Base-by-base conservation (phyloP, 2,113 vertebrate species). In the Aplodontia rufa region DNA sequence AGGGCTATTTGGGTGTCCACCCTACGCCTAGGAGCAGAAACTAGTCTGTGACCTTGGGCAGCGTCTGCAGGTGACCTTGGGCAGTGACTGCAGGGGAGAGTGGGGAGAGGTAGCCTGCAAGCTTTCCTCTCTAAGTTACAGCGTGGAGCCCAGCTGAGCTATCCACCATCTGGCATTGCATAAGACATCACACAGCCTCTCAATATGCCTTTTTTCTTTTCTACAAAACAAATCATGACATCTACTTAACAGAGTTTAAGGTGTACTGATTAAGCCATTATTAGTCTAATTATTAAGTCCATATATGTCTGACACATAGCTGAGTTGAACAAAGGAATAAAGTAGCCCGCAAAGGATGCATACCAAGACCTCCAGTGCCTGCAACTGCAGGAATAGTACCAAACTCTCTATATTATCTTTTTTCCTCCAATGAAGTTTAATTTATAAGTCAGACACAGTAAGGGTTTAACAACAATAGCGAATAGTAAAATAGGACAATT, bases 51-150 rank as follows among this genome's bases (percentile, higher is more conserved):
- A 68, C 60, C 60, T 53, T 19, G 14, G 24, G n/a, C n/a, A n/a
- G n/a, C n/a, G n/a, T n/a, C n/a, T n/a, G n/a, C n/a, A n/a, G n/a
- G n/a, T n/a, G n/a, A n/a, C n/a, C 53, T 58, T 24, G 30, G 40
- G 75, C n/a, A 66, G n/a, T n/a, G 42, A 80, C 37, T 66, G 47
- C 47, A 49, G 1, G 2, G 35, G n/a, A 78, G 22, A 22, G 40
- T n/a, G 30, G 22, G 64, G 7, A 71, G 16, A 76, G 40, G 11
- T 26, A 11, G 1, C 20, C 30, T 10, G 0, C 42, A 49, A 20
- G 47, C 19, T 16, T 4, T 16, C 8, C 37, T 71, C 30, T 1
- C 24, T 0, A 24, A 4, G 4, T 8, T 76, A 45, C 1, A 16
- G 42, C 71, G 17, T 4, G 51, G 60, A 42, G 5, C 35, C 32